Percentiles rank a stretch among this genome's conserved stretches.
Conservation (phyloP, 2,888 invertebrate genomes). For the Acanthacorydalis orientalis region DNA sequence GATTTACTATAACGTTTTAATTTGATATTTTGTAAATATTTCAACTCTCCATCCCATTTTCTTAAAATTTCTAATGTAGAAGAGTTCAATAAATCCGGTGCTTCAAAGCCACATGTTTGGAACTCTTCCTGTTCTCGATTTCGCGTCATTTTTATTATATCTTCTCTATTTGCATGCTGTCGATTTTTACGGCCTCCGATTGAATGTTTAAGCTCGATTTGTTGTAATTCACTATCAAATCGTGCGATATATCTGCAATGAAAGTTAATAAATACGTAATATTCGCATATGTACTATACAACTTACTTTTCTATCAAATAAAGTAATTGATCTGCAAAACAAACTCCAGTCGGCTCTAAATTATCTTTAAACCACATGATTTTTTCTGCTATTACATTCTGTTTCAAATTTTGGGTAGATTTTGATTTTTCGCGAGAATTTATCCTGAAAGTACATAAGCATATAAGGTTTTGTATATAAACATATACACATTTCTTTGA, state of each 20-base stretch:
- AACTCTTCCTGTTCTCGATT: constrained; percentile 60
- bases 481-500: constrained; percentile 4
- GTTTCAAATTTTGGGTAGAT: constrained; percentile 48
- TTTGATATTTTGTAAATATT: constrained; percentile 48
- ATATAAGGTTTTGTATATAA: neutral
- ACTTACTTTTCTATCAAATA: constrained; percentile 38
- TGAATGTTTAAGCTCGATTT: constrained; percentile 62
- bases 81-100: constrained; percentile 47
- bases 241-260: constrained; percentile 35
- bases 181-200: constrained; percentile 55
- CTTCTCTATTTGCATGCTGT: constrained; percentile 67
- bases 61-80: constrained; percentile 40
- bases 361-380: constrained; percentile 60
- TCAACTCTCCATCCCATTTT: constrained; percentile 50
- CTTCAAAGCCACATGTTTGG: constrained; percentile 61
- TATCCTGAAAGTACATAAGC: constrained; percentile 21
- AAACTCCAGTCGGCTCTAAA: constrained; percentile 25
- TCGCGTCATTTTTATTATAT: constrained; percentile 58
- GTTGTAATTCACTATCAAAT: constrained; percentile 62
- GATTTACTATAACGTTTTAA: constrained; percentile 37
- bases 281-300: constrained; percentile 12
- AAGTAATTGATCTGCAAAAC: constrained; percentile 36
- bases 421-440: constrained; percentile 42
- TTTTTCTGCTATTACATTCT: constrained; percentile 60
- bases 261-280: neutral